Base-by-base conservation (phyloP, 1,140 invertebrate genomes). In the Cyrtorhinus lividipennis region DNA sequence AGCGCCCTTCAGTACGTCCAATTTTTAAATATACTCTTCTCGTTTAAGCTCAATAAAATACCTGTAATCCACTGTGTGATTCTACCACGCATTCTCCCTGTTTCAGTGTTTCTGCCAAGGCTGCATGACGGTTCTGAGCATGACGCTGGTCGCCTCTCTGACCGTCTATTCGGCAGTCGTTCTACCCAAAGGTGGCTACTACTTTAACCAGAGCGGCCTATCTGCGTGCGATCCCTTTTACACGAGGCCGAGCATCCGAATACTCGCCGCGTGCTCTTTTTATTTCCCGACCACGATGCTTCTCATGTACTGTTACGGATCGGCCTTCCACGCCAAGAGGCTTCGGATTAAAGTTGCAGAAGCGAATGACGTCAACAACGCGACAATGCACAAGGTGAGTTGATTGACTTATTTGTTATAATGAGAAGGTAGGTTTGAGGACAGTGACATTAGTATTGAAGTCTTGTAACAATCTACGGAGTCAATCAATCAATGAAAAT, bases 271-370 rank as follows among this genome's bases (percentile, higher is more conserved):
- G 66, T 91, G 88, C 72, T 84, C 85, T 64, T 87, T 90, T 72
- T 91, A 90, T 72, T 90, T 90, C 69, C 87, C 88, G 18, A 90
- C 87, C 18, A 90, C 88, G 23, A 91, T 91, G 88, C 84, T 88
- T 45, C 77, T 91, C 66, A 90, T 90, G 87, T 91, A 91, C 73
- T 90, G 87, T 73, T 90, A 91, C 71, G 88, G 87, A 18, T 89
- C 87, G 13, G 88, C 87, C 27, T 90, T 91, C 72, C 87, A 90
- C 73, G 85, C 88, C 69, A 88, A 88, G 73, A 87, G 87, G 74
- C 80, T 85, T 27, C 79, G 85, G 61, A 75, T 83, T 62, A 86
- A 85, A 57, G 56, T 57, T 24, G 24, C 56, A 18, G 24, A 20
- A 2, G 1, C 24, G 24, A 57, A 57, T 24, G 56, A 57, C 24